A percentile compares a stretch with the other conserved stretches of the same genome.
Evolutionary conservation across 2,888 invertebrate species (phyloP).

Genomic region (Dasysyrphus tricinctus): DNA sequence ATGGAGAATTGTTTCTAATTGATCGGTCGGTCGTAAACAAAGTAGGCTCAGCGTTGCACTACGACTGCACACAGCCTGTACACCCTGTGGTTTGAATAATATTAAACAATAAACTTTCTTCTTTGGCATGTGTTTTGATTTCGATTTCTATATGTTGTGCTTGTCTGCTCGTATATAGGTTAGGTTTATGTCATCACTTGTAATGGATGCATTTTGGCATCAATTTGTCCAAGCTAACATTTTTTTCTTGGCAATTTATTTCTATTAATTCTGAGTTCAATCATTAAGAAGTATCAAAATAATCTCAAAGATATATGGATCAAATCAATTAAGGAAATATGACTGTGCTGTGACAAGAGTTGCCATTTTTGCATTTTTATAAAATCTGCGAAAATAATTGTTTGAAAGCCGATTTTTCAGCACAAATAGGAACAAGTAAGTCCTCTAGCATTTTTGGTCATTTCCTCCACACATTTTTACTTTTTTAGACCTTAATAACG

Average conservation of each 20-base stretch:
- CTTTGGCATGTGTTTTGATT: neutral
- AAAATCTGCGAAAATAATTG: no score
- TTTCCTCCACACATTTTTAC: no score
- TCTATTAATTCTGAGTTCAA: conserved; percentile 31
- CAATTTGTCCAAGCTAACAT: conserved; percentile 10
- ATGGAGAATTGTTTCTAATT: conserved; percentile 26
- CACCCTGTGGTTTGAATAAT: conserved; percentile 27
- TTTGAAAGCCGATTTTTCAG: no score
- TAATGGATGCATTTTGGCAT: neutral
- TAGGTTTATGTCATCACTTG: no score
- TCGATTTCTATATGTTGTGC: neutral
- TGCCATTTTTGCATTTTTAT: neutral
- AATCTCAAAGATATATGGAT: conserved; percentile 14
- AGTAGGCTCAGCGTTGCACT: neutral
- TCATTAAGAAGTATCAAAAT: neutral
- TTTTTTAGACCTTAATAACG: no score
- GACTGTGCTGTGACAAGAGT: neutral
- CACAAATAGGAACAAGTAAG: no score
- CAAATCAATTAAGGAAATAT: conserved; percentile 31
- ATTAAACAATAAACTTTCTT: conserved; percentile 7
- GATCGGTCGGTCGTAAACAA: conserved; percentile 18
- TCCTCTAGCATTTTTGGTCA: no score
- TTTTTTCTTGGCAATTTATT: conserved; percentile 7
- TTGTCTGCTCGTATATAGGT: no score
- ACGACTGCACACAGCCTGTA: neutral